phyloP scores from a whole-genome alignment of 35 echinoderm and acorn worm genomes.

The Apostichopus californicus region DNA sequence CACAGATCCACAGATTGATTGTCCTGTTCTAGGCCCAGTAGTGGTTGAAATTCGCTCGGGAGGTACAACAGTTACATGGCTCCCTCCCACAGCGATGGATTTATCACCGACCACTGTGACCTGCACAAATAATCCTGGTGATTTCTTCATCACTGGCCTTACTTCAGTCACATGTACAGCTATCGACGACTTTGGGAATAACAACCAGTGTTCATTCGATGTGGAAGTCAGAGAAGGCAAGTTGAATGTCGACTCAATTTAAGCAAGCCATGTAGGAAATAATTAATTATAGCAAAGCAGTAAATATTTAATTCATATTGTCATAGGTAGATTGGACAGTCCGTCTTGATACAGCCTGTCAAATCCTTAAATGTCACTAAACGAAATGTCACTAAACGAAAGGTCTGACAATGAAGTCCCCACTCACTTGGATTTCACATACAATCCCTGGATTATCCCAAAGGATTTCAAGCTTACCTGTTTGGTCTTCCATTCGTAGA shows the following conservation, averaged over 20 bases:
- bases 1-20: not conserved
- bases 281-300: too few species aligned
- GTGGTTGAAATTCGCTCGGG: conserved; percentile 2
- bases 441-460: too few species aligned
- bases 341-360: conserved; percentile 29
- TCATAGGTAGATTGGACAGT: not conserved
- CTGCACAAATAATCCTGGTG: not conserved
- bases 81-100: conserved; percentile 4
- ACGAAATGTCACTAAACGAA: not conserved
- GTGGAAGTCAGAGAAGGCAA: conserved; percentile 59
- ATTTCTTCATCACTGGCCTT: conserved; percentile 57
- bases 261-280: not conserved
- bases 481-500: too few species aligned
- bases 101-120: not conserved
- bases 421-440: too few species aligned
- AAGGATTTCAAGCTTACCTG: too few species aligned
- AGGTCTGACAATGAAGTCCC: too few species aligned
- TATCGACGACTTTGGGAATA: conserved; percentile 59
- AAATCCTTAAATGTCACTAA: conserved; percentile 26
- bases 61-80: conserved; percentile 2
- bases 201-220: conserved; percentile 47
- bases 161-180: conserved; percentile 67
- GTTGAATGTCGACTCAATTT: not conserved
- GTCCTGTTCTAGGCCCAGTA: not conserved
- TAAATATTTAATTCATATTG: too few species aligned